Base-by-base conservation (phyloP, 2,113 vertebrate genomes). In the Salminus brasiliensis region DNA sequence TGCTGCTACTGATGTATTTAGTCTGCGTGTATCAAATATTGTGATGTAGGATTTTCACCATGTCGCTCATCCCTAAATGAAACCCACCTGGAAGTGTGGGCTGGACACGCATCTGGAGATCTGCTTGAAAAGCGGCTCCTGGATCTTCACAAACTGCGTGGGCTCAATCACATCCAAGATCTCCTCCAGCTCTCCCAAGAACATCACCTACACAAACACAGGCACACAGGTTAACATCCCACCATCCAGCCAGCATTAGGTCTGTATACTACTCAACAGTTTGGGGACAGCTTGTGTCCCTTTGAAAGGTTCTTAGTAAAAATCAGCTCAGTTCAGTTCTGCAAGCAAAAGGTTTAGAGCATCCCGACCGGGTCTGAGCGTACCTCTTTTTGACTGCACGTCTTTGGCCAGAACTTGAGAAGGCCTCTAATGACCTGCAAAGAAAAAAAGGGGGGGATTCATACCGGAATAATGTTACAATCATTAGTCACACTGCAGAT, bases 401-500 rank as follows among this genome's bases (percentile, higher is more conserved):
- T 99, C 95, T 99, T 99, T 74, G 98, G 98, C 98, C 98, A 99
- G 93, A 98, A 99, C 90, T 98, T 99, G 93, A 99, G 96, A 92
- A 99, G 95, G 59, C 98, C 98, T 92, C 96, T 95, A 93, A 99
- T 97, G 90, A 99, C 97, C 98, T 99, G 90, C 18, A 52, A 13
- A 18, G 25, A 34, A 13, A 8, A 3, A 39, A n/a, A n/a, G n/a
- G n/a, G n/a, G n/a, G n/a, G n/a, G n/a, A n/a, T n/a, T n/a, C n/a
- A n/a, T n/a, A n/a, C n/a, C n/a, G n/a, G n/a, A n/a, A n/a, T n/a
- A n/a, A n/a, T n/a, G n/a, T n/a, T n/a, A n/a, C n/a, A n/a, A n/a
- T n/a, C n/a, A n/a, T n/a, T n/a, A n/a, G n/a, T n/a, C n/a, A n/a
- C n/a, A n/a, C 36, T 5, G 36, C 36, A 39, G 36, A 39, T 39